Conservation (phyloP, 1,140 invertebrate species). For the Lamellibrachia luymesi region DNA sequence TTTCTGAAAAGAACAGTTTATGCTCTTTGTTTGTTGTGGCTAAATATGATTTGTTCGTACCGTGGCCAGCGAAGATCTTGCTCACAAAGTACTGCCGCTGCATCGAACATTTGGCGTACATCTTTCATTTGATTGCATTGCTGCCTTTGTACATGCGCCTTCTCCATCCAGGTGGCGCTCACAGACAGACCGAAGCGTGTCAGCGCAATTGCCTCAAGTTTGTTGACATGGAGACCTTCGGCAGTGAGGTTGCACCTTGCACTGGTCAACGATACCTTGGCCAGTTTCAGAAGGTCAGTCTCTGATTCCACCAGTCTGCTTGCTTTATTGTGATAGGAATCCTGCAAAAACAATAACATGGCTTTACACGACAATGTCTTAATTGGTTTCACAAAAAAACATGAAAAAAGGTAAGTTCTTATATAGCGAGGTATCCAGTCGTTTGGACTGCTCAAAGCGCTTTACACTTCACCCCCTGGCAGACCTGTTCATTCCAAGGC, state of each 20-base stretch:
- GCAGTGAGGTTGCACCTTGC: constrained; percentile 1
- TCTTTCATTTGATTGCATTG: background rate
- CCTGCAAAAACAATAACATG: background rate
- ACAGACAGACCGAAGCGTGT: constrained; percentile 34
- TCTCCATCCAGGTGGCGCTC: constrained; percentile 31
- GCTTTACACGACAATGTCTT: background rate
- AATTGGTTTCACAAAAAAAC: background rate
- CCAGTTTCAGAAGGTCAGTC: background rate
- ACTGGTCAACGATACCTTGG: background rate
- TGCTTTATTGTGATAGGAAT: constrained; percentile 8
- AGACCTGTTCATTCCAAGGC: no score
- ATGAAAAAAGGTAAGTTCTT: no score
- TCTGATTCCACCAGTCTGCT: background rate
- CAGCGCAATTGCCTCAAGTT: constrained; percentile 33
- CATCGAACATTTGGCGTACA: constrained; percentile 26
- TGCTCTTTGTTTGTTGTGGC: no score
- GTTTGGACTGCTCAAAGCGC: no score
- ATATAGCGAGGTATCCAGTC: no score
- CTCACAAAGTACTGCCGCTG: constrained; percentile 31
- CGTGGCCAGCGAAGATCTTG: constrained; percentile 13
- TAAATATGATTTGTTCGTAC: background rate
- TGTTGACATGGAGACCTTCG: constrained; percentile 24
- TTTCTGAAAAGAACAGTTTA: background rate
- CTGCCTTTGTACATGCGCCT: background rate
- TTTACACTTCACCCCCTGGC: no score